phyloP scores from a whole-genome alignment of 2,113 vertebrate species.

The Pogona vitticeps region DNA sequence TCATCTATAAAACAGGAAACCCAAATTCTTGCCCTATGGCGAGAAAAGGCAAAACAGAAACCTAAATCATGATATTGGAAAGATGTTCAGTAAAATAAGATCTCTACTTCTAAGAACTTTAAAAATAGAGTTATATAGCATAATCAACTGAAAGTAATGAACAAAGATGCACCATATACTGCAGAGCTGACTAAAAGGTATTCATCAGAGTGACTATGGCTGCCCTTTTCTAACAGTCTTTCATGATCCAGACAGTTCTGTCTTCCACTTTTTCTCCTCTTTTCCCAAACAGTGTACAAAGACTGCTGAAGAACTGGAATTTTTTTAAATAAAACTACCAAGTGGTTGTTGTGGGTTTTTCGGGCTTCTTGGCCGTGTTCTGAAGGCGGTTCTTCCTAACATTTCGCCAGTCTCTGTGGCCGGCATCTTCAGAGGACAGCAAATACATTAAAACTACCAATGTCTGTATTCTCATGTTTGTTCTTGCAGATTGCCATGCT shows the following conservation, averaged over 20 bases:
- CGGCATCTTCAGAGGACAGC: too few relatives aligned
- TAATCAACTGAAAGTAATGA: background rate
- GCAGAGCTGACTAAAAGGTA: background rate
- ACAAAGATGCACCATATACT: rapidly evolving
- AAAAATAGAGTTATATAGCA: background rate
- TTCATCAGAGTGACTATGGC: too few relatives aligned
- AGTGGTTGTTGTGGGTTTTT: too few relatives aligned
- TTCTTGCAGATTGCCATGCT: background rate
- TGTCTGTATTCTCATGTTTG: background rate
- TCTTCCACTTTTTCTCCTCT: background rate
- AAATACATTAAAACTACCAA: too few relatives aligned
- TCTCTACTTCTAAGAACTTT: background rate
- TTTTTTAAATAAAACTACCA: too few relatives aligned
- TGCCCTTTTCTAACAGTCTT: background rate
- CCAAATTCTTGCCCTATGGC: background rate
- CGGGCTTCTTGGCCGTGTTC: too few relatives aligned
- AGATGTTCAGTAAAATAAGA: conserved; percentile 16
- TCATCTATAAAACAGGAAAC: background rate
- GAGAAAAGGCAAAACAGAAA: background rate
- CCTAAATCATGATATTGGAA: background rate
- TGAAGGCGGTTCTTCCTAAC: too few relatives aligned
- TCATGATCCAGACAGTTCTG: background rate
- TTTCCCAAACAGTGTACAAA: background rate
- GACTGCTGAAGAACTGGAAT: background rate
- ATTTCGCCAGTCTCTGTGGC: too few relatives aligned